Evolutionary conservation across 2,797 vertebrate genomes (phyloP).

Genomic region (Syngnathus rostellatus): DNA sequence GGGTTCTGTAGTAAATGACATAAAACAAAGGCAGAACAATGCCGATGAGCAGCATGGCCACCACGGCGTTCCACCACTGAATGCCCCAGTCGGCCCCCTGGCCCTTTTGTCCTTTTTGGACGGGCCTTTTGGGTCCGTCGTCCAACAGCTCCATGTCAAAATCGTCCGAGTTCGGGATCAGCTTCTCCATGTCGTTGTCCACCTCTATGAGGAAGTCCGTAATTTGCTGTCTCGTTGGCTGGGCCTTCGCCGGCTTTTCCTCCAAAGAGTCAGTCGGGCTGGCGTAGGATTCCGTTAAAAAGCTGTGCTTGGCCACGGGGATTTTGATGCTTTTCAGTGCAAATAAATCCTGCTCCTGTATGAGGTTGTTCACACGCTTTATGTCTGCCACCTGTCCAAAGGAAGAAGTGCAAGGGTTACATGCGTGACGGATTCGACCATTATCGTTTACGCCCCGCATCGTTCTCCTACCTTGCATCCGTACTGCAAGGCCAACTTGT

Average conservation of each 20-base stretch:
- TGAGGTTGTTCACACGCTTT: slow-evolving; percentile 87
- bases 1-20: slow-evolving; percentile 86
- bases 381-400: slow-evolving; percentile 83
- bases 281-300: slow-evolving; percentile 69
- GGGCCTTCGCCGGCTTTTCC: background rate
- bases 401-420: slow-evolving; percentile 7
- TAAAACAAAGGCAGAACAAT: slow-evolving; percentile 87
- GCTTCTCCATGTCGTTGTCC: slow-evolving; percentile 77
- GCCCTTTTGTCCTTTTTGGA: slow-evolving; percentile 19
- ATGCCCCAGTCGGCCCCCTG: slow-evolving; percentile 83
- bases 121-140: slow-evolving; percentile 22
- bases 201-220: slow-evolving; percentile 79
- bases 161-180: slow-evolving; percentile 61
- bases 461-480: slow-evolving; percentile 79
- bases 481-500: slow-evolving; percentile 89
- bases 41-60: slow-evolving; percentile 86
- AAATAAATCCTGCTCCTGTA: slow-evolving; percentile 88
- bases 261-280: slow-evolving; percentile 37
- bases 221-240: slow-evolving; percentile 47
- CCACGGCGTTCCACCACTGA: slow-evolving; percentile 91
- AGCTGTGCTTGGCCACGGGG: slow-evolving; percentile 78
- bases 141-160: slow-evolving; percentile 48
- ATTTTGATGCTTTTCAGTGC: slow-evolving; percentile 88
- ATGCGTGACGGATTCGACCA: no score
- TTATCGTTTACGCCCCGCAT: background rate